Evolutionary conservation across 2,888 invertebrate genomes (phyloP).

Genomic region (Tetranychus truncatus): DNA sequence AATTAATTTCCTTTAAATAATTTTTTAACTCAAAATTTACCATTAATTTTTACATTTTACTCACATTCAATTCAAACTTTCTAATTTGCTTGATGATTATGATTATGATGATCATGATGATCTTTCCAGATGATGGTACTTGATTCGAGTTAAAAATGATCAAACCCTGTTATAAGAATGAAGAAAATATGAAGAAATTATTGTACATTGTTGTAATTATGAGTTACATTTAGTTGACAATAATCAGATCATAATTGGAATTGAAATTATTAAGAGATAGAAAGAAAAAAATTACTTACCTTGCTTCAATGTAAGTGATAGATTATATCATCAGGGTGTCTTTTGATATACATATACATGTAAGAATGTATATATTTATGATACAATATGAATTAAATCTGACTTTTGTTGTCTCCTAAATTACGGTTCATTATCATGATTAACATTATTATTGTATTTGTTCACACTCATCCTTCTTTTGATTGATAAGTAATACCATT

Average conservation of each 20-base stretch:
- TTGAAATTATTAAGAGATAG: background rate
- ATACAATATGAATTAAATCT: background rate
- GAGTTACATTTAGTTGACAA: background rate
- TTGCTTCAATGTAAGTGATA: background rate
- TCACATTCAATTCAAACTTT: background rate
- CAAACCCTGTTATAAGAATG: background rate
- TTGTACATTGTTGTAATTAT: background rate
- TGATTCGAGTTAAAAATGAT: background rate
- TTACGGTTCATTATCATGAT: background rate
- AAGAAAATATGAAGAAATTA: background rate
- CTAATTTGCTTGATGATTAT: background rate
- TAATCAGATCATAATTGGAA: background rate
- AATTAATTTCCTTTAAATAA: background rate
- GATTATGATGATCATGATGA: background rate
- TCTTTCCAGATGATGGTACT: background rate
- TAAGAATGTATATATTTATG: too few relatives aligned
- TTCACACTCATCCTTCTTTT: background rate
- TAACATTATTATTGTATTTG: background rate
- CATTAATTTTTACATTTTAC: background rate
- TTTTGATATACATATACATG: background rate
- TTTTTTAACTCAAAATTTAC: background rate
- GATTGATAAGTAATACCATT: too few relatives aligned
- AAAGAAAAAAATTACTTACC: background rate
- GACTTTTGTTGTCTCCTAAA: background rate
- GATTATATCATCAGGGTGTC: conserved; percentile 1